Conservation (phyloP, 2,888 invertebrate genomes). For the Melanotus villosus region DNA sequence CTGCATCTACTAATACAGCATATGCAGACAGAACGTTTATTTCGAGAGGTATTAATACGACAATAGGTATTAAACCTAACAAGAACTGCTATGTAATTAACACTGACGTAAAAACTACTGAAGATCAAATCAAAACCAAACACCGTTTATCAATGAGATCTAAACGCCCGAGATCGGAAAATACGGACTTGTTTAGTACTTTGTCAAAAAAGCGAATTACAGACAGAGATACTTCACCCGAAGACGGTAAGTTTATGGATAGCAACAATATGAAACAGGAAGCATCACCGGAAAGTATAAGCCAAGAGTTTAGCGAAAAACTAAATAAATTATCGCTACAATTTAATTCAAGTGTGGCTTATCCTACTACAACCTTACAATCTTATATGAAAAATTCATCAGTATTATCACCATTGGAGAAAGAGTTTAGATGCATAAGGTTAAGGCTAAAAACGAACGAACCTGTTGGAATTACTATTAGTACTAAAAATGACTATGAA, state of each 20-base stretch:
- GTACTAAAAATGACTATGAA: slow-evolving; percentile 51
- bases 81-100: neutral
- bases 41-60: neutral
- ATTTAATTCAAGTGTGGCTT: slow-evolving; percentile 40
- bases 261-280: neutral
- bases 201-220: slow-evolving; percentile 1
- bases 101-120: neutral
- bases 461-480: slow-evolving; percentile 58
- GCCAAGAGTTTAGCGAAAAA: slow-evolving; percentile 54
- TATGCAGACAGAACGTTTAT: neutral
- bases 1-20: slow-evolving; percentile 12
- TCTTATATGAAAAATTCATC: slow-evolving; percentile 14
- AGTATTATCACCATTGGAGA: slow-evolving; percentile 49
- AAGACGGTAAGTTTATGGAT: neutral
- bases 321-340: slow-evolving; percentile 54
- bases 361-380: slow-evolving; percentile 38
- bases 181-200: neutral
- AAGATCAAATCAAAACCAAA: slow-evolving; percentile 34
- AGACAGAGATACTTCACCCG: neutral
- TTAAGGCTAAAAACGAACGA: slow-evolving; percentile 55
- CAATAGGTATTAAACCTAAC: neutral
- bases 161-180: slow-evolving; percentile 29
- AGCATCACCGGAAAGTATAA: slow-evolving; percentile 1
- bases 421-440: slow-evolving; percentile 62
- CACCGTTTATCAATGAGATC: slow-evolving; percentile 1